Percentiles rank a stretch among this genome's conserved stretches.
phyloP scores from a whole-genome alignment of 2,797 vertebrate genomes.

The Chelon auratus region DNA sequence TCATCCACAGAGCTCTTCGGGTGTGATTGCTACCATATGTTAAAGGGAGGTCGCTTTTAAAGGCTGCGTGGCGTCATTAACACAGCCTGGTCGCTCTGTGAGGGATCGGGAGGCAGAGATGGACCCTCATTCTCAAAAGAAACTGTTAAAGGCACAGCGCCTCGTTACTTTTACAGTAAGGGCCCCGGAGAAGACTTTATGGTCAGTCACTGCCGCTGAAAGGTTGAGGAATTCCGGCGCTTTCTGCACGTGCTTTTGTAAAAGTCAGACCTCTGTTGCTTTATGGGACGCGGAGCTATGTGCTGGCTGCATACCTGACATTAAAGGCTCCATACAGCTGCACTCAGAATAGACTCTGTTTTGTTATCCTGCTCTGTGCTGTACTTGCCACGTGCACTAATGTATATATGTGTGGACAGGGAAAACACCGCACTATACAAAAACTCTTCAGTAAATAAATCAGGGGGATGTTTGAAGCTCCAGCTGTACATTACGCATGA shows the following conservation, averaged over 20 bases:
- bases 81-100: constrained; percentile 14
- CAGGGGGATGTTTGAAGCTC: background rate
- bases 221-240: constrained; percentile 41
- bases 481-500: background rate
- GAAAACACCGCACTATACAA: background rate
- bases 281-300: constrained; percentile 17
- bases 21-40: constrained; percentile 67
- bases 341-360: constrained; percentile 19
- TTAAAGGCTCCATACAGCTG: constrained; percentile 9
- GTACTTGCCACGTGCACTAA: constrained; percentile 1
- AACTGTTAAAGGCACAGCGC: constrained; percentile 40
- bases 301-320: constrained; percentile 7
- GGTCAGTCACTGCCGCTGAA: constrained; percentile 16
- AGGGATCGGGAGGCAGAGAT: constrained; percentile 19
- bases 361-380: constrained; percentile 19
- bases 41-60: constrained; percentile 37
- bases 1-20: constrained; percentile 35
- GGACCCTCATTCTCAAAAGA: constrained; percentile 49
- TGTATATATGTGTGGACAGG: background rate
- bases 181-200: constrained; percentile 38
- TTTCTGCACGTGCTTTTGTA: constrained; percentile 21
- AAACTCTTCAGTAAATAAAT: constrained; percentile 4
- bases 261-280: constrained; percentile 15
- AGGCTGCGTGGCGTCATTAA: constrained; percentile 35
- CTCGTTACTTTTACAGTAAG: constrained; percentile 31